phyloP scores from a whole-genome alignment of 2,888 invertebrate genomes.

The Epinotia ramella region DNA sequence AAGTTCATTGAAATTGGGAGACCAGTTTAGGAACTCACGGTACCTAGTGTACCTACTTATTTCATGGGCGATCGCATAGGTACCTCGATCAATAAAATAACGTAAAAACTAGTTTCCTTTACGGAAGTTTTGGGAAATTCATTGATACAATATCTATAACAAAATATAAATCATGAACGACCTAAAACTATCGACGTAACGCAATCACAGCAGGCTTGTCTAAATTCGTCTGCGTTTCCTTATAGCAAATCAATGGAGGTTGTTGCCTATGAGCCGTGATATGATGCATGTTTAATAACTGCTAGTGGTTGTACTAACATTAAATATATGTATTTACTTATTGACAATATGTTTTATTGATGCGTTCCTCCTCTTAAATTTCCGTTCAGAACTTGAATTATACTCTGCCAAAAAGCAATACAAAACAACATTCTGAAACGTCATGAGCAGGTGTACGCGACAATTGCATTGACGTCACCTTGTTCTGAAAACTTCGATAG shows the following conservation, averaged over 20 bases:
- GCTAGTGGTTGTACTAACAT: not conserved
- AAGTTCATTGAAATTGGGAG: too few relatives aligned
- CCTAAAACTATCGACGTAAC: conserved; percentile 35
- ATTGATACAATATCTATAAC: not conserved
- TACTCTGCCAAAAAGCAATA: too few relatives aligned
- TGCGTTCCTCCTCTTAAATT: too few relatives aligned
- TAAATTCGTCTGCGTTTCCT: conserved; percentile 39
- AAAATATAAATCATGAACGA: conserved; percentile 21
- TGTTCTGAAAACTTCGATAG: not conserved
- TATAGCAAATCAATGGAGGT: conserved; percentile 30
- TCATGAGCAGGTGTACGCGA: not conserved
- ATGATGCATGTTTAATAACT: not conserved
- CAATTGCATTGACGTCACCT: not conserved
- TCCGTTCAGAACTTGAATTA: too few relatives aligned
- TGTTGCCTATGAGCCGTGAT: conserved; percentile 21
- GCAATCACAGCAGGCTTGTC: conserved; percentile 31
- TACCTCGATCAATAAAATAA: too few relatives aligned
- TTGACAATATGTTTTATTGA: not conserved
- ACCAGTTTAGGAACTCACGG: too few relatives aligned
- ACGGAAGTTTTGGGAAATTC: too few relatives aligned
- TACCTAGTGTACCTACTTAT: too few relatives aligned
- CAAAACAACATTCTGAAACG: not conserved
- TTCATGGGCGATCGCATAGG: too few relatives aligned
- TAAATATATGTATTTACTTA: not conserved
- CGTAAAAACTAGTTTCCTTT: too few relatives aligned